These are phyloP conservation scores for Amphipoea oculea DNA, from an alignment of 2,888 invertebrate genomes.

Conservation along the genomic window DNA sequence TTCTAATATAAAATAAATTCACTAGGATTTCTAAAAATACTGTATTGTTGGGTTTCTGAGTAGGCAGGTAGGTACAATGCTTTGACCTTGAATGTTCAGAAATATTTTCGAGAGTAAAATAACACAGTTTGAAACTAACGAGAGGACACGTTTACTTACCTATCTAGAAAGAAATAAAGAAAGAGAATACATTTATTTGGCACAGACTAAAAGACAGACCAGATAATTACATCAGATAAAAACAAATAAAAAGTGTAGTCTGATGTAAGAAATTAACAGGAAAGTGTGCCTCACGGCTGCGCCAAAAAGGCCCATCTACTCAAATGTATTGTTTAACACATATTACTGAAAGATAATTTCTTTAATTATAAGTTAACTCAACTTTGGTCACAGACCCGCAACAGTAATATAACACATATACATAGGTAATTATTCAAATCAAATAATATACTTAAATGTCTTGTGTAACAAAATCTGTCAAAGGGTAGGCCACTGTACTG, in stretches of 20 bases:
- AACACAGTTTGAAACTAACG: too few species aligned
- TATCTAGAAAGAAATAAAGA: too few species aligned
- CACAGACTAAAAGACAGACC: too few species aligned
- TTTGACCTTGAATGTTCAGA: neutral
- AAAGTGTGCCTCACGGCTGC: too few species aligned
- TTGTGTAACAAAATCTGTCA: slow-evolving; percentile 9
- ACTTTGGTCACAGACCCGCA: neutral
- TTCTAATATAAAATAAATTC: neutral
- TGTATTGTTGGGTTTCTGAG: neutral
- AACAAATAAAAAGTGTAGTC: too few species aligned
- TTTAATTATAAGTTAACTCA: neutral
- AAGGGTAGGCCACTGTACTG: neutral
- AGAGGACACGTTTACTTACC: too few species aligned
- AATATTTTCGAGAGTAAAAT: too few species aligned
- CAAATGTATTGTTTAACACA: neutral
- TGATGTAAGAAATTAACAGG: too few species aligned
- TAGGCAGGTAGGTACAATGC: neutral
- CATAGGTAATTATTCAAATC: neutral
- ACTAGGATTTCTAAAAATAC: neutral
- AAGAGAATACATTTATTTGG: too few species aligned
- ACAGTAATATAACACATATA: neutral
- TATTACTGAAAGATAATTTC: neutral
- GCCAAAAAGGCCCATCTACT: neutral
- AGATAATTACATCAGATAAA: too few species aligned
- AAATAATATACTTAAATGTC: neutral